Conservation (phyloP, 2,888 invertebrate species). For the Synanthedon tipuliformis region DNA sequence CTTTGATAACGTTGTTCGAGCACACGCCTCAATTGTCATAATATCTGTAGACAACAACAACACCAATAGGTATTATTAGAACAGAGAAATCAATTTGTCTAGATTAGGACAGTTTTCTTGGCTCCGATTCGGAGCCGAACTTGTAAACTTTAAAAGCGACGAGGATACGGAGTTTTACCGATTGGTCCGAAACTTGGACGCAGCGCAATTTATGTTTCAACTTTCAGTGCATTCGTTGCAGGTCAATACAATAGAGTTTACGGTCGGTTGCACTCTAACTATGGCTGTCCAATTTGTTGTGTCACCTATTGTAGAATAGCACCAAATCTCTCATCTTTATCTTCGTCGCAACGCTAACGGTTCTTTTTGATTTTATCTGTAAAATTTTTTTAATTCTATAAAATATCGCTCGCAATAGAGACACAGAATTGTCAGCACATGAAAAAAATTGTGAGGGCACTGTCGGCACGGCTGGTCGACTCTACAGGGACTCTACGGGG, state of each 20-base stretch:
- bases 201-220: constrained; percentile 40
- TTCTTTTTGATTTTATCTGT: no score
- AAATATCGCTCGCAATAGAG: no score
- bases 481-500: no score
- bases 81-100: neutral
- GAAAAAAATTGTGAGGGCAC: no score
- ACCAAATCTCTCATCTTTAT: neutral
- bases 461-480: no score
- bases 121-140: neutral
- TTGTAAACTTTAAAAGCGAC: neutral
- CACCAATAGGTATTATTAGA: neutral
- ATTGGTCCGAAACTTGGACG: constrained; percentile 16
- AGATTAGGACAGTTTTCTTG: neutral
- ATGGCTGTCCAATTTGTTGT: neutral
- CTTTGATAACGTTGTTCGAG: no score
- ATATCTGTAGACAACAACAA: no score
- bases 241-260: constrained; percentile 31
- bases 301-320: neutral
- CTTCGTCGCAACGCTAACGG: no score
- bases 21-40: no score
- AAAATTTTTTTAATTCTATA: no score
- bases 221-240: constrained; percentile 34
- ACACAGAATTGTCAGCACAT: no score
- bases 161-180: neutral
- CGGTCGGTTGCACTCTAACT: neutral